Conservation (phyloP, 2,797 vertebrate species). For the Phataginus tricuspis region DNA sequence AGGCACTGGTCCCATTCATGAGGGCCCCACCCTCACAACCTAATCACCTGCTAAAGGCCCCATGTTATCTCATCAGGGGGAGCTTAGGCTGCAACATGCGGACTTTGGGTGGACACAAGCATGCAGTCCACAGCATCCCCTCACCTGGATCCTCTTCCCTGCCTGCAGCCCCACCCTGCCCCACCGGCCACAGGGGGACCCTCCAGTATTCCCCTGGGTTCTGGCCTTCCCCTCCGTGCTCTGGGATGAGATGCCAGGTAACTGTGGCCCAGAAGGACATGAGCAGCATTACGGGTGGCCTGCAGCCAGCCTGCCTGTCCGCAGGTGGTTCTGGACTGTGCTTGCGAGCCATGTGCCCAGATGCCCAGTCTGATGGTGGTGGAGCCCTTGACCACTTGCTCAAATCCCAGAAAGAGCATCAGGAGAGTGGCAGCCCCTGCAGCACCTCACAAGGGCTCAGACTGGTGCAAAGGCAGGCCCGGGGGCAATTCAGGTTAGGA, state of each 20-base stretch:
- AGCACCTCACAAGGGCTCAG: neutral
- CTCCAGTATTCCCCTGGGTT: neutral
- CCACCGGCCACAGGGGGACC: neutral
- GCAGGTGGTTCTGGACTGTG: neutral
- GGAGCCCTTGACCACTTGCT: neutral
- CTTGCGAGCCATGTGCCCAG: neutral
- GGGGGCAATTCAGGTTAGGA: neutral
- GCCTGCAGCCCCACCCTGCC: neutral
- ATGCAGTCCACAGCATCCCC: too few relatives aligned
- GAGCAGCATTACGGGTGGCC: neutral
- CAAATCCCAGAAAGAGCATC: neutral
- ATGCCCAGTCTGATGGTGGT: neutral
- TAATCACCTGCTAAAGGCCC: neutral
- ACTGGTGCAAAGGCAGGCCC: neutral
- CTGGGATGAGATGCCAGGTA: neutral
- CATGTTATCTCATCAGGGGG: neutral
- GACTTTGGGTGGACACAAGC: neutral
- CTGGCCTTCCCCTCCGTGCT: neutral
- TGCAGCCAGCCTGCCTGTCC: neutral
- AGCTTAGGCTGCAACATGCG: neutral
- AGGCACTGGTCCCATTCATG: neutral
- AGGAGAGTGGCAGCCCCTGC: neutral
- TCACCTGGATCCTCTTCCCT: neutral
- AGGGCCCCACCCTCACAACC: neutral
- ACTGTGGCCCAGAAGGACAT: neutral